phyloP scores from a whole-genome alignment of 2,888 invertebrate genomes.

The Scelioninae gen. 1 region DNA sequence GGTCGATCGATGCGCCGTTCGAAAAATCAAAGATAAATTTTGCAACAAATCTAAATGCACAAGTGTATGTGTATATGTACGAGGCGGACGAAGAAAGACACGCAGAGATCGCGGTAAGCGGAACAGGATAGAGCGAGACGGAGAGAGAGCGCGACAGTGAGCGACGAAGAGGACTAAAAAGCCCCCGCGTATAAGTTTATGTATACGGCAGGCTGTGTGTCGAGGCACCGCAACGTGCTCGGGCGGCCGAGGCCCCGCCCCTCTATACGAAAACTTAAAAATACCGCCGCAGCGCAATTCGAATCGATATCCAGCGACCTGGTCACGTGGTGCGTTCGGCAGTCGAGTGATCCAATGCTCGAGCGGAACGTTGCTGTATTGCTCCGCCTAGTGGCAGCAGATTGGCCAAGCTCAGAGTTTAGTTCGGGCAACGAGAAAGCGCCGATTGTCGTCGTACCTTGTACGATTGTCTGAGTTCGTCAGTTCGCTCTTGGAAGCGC shows the following conservation, averaged over 20 bases:
- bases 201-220: conserved; percentile 50
- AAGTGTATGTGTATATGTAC: conserved; percentile 26
- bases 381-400: conserved; percentile 73
- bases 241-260: conserved; percentile 76
- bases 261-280: conserved; percentile 88
- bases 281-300: conserved; percentile 91
- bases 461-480: conserved; percentile 58
- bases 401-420: conserved; percentile 42
- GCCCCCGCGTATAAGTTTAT: conserved; percentile 43
- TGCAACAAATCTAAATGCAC: conserved; percentile 52
- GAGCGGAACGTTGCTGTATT: conserved; percentile 55
- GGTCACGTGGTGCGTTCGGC: conserved; percentile 85
- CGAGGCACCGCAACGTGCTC: conserved; percentile 74
- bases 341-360: too few species aligned
- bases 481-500: conserved; percentile 81
- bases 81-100: conserved; percentile 13
- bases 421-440: conserved; percentile 39
- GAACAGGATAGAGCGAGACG: not conserved
- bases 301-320: conserved; percentile 89
- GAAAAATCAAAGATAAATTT: conserved; percentile 68
- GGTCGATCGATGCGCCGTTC: conserved; percentile 64
- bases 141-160: conserved; percentile 20
- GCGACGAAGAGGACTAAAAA: conserved; percentile 22
- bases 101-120: not conserved
- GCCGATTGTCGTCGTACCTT: conserved; percentile 30